Conservation (phyloP, 1,140 invertebrate species). For the Atta texana region DNA sequence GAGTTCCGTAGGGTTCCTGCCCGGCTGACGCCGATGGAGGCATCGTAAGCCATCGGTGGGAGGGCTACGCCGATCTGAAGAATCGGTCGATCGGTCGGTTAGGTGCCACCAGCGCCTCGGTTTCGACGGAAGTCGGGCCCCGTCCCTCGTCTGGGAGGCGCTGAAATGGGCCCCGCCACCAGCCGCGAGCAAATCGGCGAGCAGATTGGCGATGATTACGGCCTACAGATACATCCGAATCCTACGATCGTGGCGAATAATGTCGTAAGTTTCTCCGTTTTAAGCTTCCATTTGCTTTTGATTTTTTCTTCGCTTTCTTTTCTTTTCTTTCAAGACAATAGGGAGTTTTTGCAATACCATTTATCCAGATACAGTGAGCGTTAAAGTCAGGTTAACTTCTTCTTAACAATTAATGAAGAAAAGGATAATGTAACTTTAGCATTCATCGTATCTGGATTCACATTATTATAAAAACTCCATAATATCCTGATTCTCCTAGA, state of each 20-base stretch:
- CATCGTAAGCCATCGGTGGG: conserved; percentile 27
- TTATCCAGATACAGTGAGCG: no score
- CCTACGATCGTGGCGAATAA: conserved; percentile 71
- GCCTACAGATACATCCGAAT: conserved; percentile 82
- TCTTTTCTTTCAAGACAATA: not conserved
- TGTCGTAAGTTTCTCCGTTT: conserved; percentile 32
- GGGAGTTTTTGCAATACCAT: no score
- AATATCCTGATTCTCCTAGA: not conserved
- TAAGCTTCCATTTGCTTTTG: not conserved
- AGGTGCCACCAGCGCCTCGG: conserved; percentile 28
- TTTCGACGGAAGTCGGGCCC: conserved; percentile 27
- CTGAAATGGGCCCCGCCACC: conserved; percentile 83
- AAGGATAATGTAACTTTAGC: no score
- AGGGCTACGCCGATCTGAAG: conserved; percentile 58
- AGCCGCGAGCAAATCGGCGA: conserved; percentile 84
- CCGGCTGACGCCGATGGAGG: conserved; percentile 54
- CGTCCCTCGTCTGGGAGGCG: conserved; percentile 50
- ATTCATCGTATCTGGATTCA: no score
- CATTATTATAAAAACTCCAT: no score
- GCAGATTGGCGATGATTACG: conserved; percentile 82
- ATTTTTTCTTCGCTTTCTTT: not conserved
- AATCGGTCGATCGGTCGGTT: conserved; percentile 44
- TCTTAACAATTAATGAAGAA: no score
- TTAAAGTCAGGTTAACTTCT: no score
- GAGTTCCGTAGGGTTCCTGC: conserved; percentile 55